Base-by-base conservation (phyloP, 2,797 vertebrate species). In the Hemitrygon akajei region DNA sequence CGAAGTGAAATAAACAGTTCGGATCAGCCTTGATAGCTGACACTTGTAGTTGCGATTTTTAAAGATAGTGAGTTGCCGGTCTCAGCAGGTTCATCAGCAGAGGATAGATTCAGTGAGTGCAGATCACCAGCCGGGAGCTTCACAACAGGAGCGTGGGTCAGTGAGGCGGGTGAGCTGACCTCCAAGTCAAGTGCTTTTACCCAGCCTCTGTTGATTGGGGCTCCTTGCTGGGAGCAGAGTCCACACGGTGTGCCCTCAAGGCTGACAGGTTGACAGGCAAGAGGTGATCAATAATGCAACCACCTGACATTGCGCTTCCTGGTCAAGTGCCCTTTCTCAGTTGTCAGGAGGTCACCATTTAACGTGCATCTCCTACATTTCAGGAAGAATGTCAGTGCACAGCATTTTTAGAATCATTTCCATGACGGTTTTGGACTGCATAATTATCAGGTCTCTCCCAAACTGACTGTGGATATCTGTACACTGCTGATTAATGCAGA, bases 261-360 rank as follows among this genome's bases (percentile, higher is more conserved):
- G 20, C 71, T 89, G 12, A 37, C 84, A 87, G 58, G 30, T 58
- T 34, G 60, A n/a, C n/a, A 89, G 86, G 16, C 63, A 37, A 69
- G 86, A 37, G 86, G 86, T 66, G n/a, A 37, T 89, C 86, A 89
- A 69, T 66, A 69, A 69, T n/a, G 60, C n/a, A 66, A n/a, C 60
- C 22, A 34, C 86, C 60, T 22, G 34, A 89, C 11, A 4, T 69
- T 89, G 63, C n/a, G 37, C n/a, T 37, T 37, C 86, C 86, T 66
- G 60, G 18, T 89, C n/a, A 66, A n/a, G 16, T 16, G 34, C 71
- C 25, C 20, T 0, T 89, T 66, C 25, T 66, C 27, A 63, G 58
- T 0, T 66, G 86, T 20, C 60, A 60, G 60, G 18, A 89, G 22
- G 60, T 89, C 14, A 66, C 7, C 86, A 89, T 34, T 66, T 66